Evolutionary conservation across 2,113 vertebrate genomes (phyloP).

Genomic region (Pomatostomus ruficeps): DNA sequence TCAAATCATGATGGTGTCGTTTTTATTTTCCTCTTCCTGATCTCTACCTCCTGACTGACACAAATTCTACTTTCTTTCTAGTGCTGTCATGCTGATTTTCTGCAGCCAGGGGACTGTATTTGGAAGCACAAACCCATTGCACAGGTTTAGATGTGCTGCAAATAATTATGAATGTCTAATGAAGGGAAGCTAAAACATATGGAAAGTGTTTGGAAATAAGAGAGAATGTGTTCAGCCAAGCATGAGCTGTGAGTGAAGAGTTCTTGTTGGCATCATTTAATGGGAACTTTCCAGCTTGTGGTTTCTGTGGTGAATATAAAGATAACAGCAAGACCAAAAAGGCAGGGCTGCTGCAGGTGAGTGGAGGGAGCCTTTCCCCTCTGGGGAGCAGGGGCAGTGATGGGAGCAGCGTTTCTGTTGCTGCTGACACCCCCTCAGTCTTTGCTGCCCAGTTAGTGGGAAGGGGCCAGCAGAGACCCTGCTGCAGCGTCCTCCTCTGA

Average conservation of each 20-base stretch:
- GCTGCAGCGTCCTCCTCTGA: background rate
- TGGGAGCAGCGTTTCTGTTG: background rate
- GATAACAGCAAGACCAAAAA: background rate
- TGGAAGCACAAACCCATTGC: background rate
- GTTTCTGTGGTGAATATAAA: background rate
- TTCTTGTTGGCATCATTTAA: background rate
- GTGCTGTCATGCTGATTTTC: background rate
- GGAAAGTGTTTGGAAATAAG: slow-evolving; percentile 15
- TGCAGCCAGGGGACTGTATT: background rate
- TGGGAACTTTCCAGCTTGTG: background rate
- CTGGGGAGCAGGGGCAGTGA: background rate
- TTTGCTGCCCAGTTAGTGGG: background rate
- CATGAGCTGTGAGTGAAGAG: background rate
- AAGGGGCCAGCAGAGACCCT: background rate
- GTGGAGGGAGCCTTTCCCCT: background rate
- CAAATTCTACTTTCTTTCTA: background rate
- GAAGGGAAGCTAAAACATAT: background rate
- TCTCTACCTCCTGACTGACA: background rate
- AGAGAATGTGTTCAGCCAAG: background rate
- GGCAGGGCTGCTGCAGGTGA: background rate
- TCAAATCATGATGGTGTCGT: background rate
- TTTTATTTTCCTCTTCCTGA: background rate
- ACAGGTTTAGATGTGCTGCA: background rate
- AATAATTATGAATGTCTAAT: slow-evolving; percentile 29
- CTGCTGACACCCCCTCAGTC: background rate